These are phyloP conservation scores for Pyrrhosoma nymphula DNA, from an alignment of 2,888 invertebrate species.

Conservation along the genomic window DNA sequence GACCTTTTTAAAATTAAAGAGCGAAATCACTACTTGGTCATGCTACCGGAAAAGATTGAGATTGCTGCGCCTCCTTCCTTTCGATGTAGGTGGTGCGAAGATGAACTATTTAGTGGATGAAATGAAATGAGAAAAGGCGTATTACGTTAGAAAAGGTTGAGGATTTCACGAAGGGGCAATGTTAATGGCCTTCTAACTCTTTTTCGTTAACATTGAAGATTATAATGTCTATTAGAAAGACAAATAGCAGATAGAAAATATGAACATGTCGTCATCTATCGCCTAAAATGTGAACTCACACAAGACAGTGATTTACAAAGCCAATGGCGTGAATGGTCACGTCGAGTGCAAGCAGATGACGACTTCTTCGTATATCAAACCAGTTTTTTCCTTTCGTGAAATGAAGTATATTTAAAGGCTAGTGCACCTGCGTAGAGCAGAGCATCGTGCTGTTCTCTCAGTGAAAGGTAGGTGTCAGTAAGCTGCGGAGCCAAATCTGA, in stretches of 20 bases:
- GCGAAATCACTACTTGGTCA: background rate
- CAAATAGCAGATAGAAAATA: background rate
- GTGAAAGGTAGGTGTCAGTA: constrained; percentile 53
- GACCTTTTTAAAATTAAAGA: background rate
- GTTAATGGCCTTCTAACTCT: background rate
- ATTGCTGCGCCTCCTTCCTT: background rate
- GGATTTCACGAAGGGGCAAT: background rate
- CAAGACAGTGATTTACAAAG: constrained; percentile 61
- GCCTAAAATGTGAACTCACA: constrained; percentile 60
- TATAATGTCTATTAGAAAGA: background rate
- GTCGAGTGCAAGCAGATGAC: constrained; percentile 63
- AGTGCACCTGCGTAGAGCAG: constrained; percentile 65
- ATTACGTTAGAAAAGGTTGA: background rate
- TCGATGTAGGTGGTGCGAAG: background rate
- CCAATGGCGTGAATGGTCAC: constrained; percentile 65
- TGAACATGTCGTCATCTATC: constrained; percentile 62
- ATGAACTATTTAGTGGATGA: constrained; percentile 44
- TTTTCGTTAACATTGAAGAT: background rate
- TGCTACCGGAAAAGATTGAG: constrained; percentile 40
- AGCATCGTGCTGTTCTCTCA: constrained; percentile 64
- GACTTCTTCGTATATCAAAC: constrained; percentile 63
- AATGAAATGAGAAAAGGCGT: constrained; percentile 59
- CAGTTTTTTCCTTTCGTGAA: constrained; percentile 64
- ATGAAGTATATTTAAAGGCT: constrained; percentile 67
- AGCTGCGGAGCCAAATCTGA: constrained; percentile 46